phyloP scores from a whole-genome alignment of 2,113 vertebrate species.

The human (Homo sapiens) region DNA sequence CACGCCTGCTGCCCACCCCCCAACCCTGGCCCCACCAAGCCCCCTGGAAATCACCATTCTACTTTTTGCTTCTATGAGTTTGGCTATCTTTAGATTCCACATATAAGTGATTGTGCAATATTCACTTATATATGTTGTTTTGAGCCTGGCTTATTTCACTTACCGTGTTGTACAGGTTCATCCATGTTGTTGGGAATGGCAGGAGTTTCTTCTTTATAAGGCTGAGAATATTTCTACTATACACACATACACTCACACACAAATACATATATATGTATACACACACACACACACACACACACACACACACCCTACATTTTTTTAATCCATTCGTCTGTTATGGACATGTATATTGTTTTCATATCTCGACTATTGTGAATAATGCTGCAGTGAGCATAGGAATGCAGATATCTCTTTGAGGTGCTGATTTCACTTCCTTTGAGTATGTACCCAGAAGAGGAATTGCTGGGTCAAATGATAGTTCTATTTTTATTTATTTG shows the following conservation, averaged over 20 bases:
- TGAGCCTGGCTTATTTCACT: background rate
- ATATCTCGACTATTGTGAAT: no score
- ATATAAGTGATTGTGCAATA: background rate
- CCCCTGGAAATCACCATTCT: background rate
- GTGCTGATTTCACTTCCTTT: no score
- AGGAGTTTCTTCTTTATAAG: background rate
- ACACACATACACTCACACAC: no score
- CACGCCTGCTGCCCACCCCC: no score
- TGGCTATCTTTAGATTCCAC: background rate
- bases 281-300: no score
- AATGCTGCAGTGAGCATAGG: no score
- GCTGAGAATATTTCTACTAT: background rate
- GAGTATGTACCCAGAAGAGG: no score
- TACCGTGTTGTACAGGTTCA: background rate
- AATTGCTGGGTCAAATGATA: no score
- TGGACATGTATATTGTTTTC: background rate
- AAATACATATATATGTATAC: no score
- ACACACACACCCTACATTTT: background rate
- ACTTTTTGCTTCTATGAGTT: background rate
- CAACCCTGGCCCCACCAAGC: no score
- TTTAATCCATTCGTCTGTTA: background rate
- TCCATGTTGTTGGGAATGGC: background rate
- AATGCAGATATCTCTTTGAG: no score
- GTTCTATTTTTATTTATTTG: no score
- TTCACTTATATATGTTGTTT: background rate